Percentiles rank a stretch among this genome's conserved stretches.
phyloP scores from a whole-genome alignment of 2,888 invertebrate species.

The Dascillus cervinus region DNA sequence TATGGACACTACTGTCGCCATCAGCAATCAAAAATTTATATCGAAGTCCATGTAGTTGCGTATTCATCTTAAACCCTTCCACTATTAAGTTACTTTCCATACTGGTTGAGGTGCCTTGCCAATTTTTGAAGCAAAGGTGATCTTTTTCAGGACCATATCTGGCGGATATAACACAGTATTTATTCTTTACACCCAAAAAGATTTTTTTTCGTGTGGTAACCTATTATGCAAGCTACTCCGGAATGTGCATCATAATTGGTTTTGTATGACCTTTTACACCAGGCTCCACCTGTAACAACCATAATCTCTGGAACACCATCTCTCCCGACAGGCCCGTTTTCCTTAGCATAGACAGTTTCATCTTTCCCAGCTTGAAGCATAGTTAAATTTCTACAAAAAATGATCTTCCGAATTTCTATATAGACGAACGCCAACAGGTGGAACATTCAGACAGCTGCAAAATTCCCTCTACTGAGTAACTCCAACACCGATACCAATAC shows the following conservation, averaged over 20 bases:
- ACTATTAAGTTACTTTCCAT: conserved; percentile 33
- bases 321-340: neutral
- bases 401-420: too few relatives aligned
- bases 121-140: conserved; percentile 32
- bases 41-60: conserved; percentile 24
- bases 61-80: conserved; percentile 27
- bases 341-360: conserved; percentile 3
- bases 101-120: conserved; percentile 24
- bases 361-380: conserved; percentile 6
- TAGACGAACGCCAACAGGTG: too few relatives aligned
- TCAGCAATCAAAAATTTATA: conserved; percentile 29
- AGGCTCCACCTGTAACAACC: conserved; percentile 4
- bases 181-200: conserved; percentile 27
- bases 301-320: conserved; percentile 5
- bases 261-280: too few relatives aligned
- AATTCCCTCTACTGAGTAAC: too few relatives aligned
- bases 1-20: conserved; percentile 31
- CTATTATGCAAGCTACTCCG: too few relatives aligned
- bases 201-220: too few relatives aligned
- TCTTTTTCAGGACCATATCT: conserved; percentile 16
- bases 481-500: too few relatives aligned
- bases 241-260: too few relatives aligned
- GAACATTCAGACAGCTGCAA: too few relatives aligned
- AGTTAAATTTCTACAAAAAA: too few relatives aligned
- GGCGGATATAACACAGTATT: conserved; percentile 27